A percentile compares a stretch with the other conserved stretches of the same genome.
These are phyloP conservation scores for Ophion ventricosus DNA, from an alignment of 2,888 invertebrate genomes.

Conservation along the genomic window DNA sequence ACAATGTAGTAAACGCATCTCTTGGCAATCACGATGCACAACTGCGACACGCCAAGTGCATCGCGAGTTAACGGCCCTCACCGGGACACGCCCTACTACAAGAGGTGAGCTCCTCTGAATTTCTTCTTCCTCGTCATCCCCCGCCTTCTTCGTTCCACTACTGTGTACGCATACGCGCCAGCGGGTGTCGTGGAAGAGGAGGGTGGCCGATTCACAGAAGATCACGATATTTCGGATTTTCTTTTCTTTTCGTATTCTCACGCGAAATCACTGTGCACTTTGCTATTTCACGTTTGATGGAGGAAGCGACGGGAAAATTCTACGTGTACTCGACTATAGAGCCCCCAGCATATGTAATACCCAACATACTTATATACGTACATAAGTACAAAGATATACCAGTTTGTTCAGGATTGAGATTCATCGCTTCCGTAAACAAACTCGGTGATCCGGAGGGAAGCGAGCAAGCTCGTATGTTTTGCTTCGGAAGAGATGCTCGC, in stretches of 20 bases:
- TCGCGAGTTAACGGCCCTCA: slow-evolving; percentile 61
- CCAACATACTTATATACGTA: neutral
- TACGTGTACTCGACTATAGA: neutral
- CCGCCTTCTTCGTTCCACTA: slow-evolving; percentile 10
- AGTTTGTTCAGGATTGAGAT: slow-evolving; percentile 42
- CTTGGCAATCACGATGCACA: slow-evolving; percentile 37
- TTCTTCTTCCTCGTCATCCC: slow-evolving; percentile 26
- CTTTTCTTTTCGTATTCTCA: neutral
- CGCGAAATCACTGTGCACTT: too few relatives aligned
- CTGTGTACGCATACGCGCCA: slow-evolving; percentile 4
- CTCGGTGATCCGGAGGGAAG: slow-evolving; percentile 21
- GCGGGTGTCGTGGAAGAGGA: neutral
- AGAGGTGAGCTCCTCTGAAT: slow-evolving; percentile 36
- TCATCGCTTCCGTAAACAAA: slow-evolving; percentile 64
- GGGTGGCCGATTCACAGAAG: neutral
- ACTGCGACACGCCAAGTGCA: slow-evolving; percentile 57
- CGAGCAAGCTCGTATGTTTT: neutral
- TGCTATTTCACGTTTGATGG: too few relatives aligned
- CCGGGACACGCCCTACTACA: slow-evolving; percentile 53
- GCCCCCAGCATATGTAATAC: neutral
- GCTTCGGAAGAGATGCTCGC: slow-evolving; percentile 1
- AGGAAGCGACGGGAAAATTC: neutral
- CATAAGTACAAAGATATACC: slow-evolving; percentile 14
- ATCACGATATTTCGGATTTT: neutral
- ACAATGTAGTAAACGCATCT: neutral